Base-by-base conservation (phyloP, 2,113 vertebrate genomes). In the Mustela nigripes region DNA sequence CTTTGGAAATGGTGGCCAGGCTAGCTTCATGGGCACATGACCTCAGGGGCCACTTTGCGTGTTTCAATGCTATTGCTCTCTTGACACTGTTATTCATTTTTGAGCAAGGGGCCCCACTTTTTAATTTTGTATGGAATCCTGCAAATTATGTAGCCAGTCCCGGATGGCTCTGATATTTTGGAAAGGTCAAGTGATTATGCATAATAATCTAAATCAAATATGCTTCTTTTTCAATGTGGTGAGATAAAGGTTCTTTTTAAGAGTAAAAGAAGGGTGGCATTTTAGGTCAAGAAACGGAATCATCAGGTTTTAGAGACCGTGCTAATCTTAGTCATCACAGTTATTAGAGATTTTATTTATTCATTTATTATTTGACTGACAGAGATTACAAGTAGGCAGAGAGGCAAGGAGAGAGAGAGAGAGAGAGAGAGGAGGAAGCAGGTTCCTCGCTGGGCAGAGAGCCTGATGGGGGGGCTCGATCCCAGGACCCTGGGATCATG, bases 251-350 rank as follows among this genome's bases (percentile, higher is more conserved):
- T 79, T 76, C 24, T 93, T 65, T 88, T 78, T 33, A 56, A 86
- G 86, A 67, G 80, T 65, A 48, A 94, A 92, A 92, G 50, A 71
- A 71, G 19, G 62, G 3, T 60, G 33, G n/a, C 45, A 94, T 71
- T 91, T 84, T 60, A 80, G 45, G 24, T 60, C 74, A 81, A 96
- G 58, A 97, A 90, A 84, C 1, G 88, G 80, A 94, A 67, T n/a
- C 4, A 8, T 53, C 16, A 93, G 45, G 16, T 63, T 94, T 63
- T 74, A 93, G 92, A 93, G 89, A 82, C 15, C 12, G 56, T 63
- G 22, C 24, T 3, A 31, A 81, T n/a, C 12, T 88, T 65, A 67
- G 36, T 56, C 16, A 84, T 39, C 31, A 81, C 0, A 9, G 76
- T 91, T 83, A 56, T 53, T 48, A 88, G 88, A 50, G 48, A 50